phyloP scores from a whole-genome alignment of 2,113 vertebrate species.

The Elanus axillaris region DNA sequence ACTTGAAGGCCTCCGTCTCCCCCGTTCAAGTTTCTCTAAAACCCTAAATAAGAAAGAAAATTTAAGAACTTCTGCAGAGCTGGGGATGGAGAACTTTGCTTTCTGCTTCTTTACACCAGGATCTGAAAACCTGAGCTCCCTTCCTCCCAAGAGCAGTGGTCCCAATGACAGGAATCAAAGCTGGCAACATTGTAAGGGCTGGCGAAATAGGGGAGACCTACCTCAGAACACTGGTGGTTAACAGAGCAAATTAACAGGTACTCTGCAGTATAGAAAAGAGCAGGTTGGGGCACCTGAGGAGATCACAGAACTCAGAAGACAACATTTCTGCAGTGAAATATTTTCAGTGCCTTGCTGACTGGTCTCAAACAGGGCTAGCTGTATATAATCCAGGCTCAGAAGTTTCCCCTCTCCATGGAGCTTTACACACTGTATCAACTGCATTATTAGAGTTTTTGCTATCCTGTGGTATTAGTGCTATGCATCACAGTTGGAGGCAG shows the following conservation, averaged over 20 bases:
- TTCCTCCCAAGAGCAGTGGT: fast-evolving
- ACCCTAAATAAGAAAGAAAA: not conserved
- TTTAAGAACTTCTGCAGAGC: not conserved
- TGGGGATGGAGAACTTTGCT: fast-evolving
- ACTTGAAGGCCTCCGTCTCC: not conserved
- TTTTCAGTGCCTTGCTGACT: not conserved
- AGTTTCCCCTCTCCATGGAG: not conserved
- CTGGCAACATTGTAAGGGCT: fast-evolving
- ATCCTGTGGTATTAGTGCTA: not conserved
- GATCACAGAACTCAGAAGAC: not conserved
- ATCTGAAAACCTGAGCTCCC: not conserved
- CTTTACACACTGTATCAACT: not conserved
- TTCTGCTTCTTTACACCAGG: not conserved
- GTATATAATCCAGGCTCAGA: not conserved
- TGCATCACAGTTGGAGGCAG: not conserved
- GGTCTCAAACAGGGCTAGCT: not conserved
- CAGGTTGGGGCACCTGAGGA: fast-evolving
- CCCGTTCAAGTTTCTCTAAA: not conserved
- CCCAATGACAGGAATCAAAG: not conserved
- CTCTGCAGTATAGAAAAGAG: not conserved
- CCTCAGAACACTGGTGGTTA: not conserved
- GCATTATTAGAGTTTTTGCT: not conserved
- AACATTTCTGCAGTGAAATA: not conserved
- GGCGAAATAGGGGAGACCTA: not conserved
- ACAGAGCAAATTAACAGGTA: not conserved